Base-by-base conservation (phyloP, 30 jellyfish, hydroid and myxozoan species). In the Hydractinia symbiolongicarpus region DNA sequence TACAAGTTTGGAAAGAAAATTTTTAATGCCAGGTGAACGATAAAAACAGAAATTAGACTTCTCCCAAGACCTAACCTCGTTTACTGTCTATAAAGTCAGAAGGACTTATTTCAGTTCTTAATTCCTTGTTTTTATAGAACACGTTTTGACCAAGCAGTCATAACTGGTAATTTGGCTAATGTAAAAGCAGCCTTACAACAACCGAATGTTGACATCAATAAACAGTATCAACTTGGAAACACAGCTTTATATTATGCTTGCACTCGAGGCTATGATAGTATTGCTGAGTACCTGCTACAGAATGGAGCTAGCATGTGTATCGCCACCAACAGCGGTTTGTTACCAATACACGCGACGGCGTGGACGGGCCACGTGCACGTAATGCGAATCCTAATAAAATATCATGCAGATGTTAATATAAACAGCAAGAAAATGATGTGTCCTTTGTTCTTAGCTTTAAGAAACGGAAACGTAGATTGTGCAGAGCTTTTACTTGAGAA, bases 171-270 rank as follows among this genome's bases (percentile, higher is more conserved):
- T 50, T 8, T 71, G 1, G 60, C 7, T 20, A 30, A 20, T 5
- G 80, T 71, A 9, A 71, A 71, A 71, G n/a, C 44, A 53, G 80
- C 80, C 54, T 71, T 20, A 30, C 40, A 49, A 6, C 40, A 71
- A 71, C n/a, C n/a, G n/a, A 20, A 30, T 50, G 50, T 71, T 20
- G 61, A 71, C 80, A 71, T 71, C 67, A 71, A 71, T 15, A 71
- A 71, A 53, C 80, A 53, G 61, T 50, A 71, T 71, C 80, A 71
- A 20, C 61, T 71, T 71, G 80, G 80, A 7, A 9, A 71, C 4
- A 71, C 80, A 50, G 60, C 60, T 71, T 71, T 71, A 19, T 71
- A 71, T 15, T 58, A 71, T 71, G 68, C 80, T n/a, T 55, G 60
- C 7, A 6, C n/a, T 58, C 30, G 50, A 71, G 80, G 80, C 9